Evolutionary conservation across 2,113 vertebrate species (phyloP).

Genomic region (Indicator maculatus): DNA sequence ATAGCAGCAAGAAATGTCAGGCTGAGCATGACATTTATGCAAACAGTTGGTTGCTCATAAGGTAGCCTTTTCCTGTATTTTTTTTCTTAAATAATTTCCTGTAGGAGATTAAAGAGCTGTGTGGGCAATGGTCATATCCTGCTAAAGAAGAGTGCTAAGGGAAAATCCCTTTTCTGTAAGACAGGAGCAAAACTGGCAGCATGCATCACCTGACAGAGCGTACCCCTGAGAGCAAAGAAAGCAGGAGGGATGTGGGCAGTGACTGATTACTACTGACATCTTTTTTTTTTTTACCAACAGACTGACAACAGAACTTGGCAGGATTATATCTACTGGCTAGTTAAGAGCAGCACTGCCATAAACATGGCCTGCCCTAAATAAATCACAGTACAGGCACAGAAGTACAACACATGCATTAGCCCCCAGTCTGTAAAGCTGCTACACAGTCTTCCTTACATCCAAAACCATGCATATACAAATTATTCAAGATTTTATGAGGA

Average conservation of each 20-base stretch:
- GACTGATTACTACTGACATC: slow-evolving; percentile 14
- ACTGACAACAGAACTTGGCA: slow-evolving; percentile 34
- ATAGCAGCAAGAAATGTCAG: slow-evolving; percentile 24
- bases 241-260: background rate
- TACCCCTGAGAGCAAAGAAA: background rate
- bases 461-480: background rate
- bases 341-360: background rate
- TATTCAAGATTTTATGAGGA: background rate
- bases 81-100: background rate
- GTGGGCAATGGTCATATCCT: background rate
- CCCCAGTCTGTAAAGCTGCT: background rate
- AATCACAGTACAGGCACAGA: background rate
- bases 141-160: background rate
- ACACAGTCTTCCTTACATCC: background rate
- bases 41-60: background rate
- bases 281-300: background rate
- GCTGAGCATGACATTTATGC: slow-evolving; percentile 25
- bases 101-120: background rate
- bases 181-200: background rate
- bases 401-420: background rate
- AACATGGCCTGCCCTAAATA: slow-evolving; percentile 1
- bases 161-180: background rate
- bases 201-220: background rate
- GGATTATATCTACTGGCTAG: slow-evolving; percentile 7
- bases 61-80: background rate